These are phyloP conservation scores for Progne subis DNA, from an alignment of 2,113 vertebrate genomes.

Conservation along the genomic window DNA sequence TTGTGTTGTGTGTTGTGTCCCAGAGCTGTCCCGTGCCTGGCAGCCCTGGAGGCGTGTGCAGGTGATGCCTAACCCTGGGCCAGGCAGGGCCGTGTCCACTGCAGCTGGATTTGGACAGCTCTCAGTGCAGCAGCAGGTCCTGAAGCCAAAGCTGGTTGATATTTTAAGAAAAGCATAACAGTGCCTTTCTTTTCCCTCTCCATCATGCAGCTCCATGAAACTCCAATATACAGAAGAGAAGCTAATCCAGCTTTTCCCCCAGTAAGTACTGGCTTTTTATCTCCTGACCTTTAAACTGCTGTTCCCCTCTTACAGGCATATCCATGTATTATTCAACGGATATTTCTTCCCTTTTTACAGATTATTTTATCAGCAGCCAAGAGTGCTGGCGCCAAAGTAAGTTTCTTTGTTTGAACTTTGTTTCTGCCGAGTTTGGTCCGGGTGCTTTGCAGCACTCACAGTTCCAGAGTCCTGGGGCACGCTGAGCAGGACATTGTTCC, in stretches of 20 bases:
- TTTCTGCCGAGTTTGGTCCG: background rate
- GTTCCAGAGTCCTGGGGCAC: background rate
- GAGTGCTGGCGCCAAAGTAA: conserved; percentile 61
- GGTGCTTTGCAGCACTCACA: background rate
- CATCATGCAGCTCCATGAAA: conserved; percentile 50
- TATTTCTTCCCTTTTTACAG: conserved; percentile 55
- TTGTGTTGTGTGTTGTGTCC: background rate
- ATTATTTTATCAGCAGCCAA: conserved; percentile 70
- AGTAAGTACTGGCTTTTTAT: conserved; percentile 49
- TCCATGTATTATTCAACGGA: background rate
- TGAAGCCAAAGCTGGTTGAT: background rate
- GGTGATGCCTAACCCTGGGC: background rate
- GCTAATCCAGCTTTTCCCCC: background rate
- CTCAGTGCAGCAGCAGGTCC: background rate
- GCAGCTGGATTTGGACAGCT: background rate
- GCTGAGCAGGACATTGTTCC: background rate
- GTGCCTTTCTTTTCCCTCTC: background rate
- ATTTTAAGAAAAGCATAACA: background rate
- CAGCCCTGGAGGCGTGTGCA: background rate
- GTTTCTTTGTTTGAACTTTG: conserved; percentile 17
- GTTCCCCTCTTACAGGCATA: background rate
- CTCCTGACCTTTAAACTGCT: background rate
- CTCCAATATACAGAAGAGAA: conserved; percentile 51
- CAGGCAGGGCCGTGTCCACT: background rate
- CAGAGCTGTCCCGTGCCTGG: background rate